Evolutionary conservation across 2,888 invertebrate genomes (phyloP).

Genomic region (Drosophila tripunctata): DNA sequence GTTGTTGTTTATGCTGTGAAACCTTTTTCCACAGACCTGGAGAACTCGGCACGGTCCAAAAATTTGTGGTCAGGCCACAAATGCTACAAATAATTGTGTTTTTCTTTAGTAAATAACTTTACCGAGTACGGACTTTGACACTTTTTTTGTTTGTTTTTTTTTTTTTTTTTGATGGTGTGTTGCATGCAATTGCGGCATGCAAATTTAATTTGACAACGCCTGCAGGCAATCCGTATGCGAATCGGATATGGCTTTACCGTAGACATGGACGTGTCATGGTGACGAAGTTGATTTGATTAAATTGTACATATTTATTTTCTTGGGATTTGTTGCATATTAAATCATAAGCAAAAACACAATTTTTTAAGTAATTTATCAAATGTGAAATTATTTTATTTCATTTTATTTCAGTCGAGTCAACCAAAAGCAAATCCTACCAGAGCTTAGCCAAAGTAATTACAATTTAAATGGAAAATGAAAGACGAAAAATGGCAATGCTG

Average conservation of each 20-base stretch:
- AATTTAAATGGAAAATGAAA: slow-evolving; percentile 51
- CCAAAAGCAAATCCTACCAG: slow-evolving; percentile 40
- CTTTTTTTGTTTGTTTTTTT: slow-evolving; percentile 44
- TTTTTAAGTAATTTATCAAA: slow-evolving; percentile 53
- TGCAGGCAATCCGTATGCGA: slow-evolving; percentile 55
- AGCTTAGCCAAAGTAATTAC: slow-evolving; percentile 68
- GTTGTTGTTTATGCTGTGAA: slow-evolving; percentile 56
- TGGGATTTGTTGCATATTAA: slow-evolving; percentile 42
- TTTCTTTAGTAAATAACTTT: slow-evolving; percentile 75
- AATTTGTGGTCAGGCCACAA: slow-evolving; percentile 56
- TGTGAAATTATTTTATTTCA: slow-evolving; percentile 23
- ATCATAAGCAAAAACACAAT: slow-evolving; percentile 32
- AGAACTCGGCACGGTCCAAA: slow-evolving; percentile 36
- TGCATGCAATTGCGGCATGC: slow-evolving; percentile 71
- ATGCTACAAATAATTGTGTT: slow-evolving; percentile 74
- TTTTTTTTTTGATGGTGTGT: neutral
- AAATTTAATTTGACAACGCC: slow-evolving; percentile 73
- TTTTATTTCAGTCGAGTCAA: neutral
- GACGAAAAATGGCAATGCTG: slow-evolving; percentile 9
- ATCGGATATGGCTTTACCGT: slow-evolving; percentile 35
- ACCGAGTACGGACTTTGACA: slow-evolving; percentile 62
- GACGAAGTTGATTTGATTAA: slow-evolving; percentile 62
- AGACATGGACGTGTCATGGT: slow-evolving; percentile 15
- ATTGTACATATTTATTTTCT: slow-evolving; percentile 60
- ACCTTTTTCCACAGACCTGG: slow-evolving; percentile 38